phyloP scores from a whole-genome alignment of 2,888 invertebrate genomes.

The Cataglyphis rosenhaueri region DNA sequence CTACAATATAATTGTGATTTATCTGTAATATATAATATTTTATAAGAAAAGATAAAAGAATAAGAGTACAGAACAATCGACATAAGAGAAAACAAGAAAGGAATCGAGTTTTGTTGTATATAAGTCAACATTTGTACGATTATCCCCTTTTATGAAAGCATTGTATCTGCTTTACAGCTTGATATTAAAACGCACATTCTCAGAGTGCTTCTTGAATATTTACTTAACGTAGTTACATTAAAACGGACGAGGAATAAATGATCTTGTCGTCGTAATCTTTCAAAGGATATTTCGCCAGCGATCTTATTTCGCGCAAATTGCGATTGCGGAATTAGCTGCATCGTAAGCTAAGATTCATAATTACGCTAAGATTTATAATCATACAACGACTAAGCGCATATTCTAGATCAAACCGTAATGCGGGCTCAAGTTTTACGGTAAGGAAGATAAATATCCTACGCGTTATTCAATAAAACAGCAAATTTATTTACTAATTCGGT shows the following conservation, averaged over 20 bases:
- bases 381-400: conserved; percentile 15
- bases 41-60: not conserved
- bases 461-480: not conserved
- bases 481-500: not conserved
- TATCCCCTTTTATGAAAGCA: not conserved
- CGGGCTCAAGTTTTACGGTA: not conserved
- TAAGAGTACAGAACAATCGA: not conserved
- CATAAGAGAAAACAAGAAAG: not conserved
- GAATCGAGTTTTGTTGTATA: not conserved
- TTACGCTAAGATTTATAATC: conserved; percentile 1
- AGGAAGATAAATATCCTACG: conserved; percentile 21
- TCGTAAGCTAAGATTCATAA: conserved; percentile 21
- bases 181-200: conserved; percentile 8
- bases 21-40: not conserved
- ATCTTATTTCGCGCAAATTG: conserved; percentile 26
- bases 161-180: not conserved
- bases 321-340: conserved; percentile 13
- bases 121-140: not conserved
- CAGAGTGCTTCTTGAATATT: not conserved
- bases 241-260: conserved; percentile 28
- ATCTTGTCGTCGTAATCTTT: conserved; percentile 3
- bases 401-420: conserved; percentile 9
- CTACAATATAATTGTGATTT: not conserved
- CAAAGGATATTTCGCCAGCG: conserved; percentile 18
- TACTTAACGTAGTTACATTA: conserved; percentile 11